A percentile compares a stretch with the other conserved stretches of the same genome.
Evolutionary conservation across 2,797 vertebrate species (phyloP).

Genomic region (Poeciliopsis gracilis): DNA sequence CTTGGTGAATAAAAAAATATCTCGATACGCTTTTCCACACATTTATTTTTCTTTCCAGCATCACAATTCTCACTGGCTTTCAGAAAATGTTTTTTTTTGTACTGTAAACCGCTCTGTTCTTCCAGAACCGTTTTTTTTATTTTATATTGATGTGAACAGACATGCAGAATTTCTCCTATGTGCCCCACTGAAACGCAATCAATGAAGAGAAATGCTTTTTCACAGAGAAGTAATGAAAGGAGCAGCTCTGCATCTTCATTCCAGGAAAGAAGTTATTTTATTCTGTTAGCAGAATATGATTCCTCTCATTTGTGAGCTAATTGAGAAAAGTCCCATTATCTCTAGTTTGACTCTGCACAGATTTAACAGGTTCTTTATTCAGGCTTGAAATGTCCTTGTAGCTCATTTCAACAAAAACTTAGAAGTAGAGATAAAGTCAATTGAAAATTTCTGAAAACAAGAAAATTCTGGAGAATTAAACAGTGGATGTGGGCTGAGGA

Average conservation of each 20-base stretch:
- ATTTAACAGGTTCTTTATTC: slow-evolving; percentile 1
- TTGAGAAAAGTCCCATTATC: background rate
- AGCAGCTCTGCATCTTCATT: background rate
- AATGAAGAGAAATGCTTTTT: background rate
- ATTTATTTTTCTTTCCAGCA: background rate
- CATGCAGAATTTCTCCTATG: background rate
- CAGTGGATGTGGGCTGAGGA: background rate
- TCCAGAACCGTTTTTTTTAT: background rate
- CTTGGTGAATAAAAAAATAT: background rate
- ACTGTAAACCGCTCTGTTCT: background rate
- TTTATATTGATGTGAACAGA: background rate
- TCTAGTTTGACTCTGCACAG: slow-evolving; percentile 11
- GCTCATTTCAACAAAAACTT: background rate
- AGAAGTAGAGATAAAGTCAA: background rate
- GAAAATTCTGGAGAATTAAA: slow-evolving; percentile 9
- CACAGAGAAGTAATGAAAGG: background rate
- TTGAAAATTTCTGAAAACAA: background rate
- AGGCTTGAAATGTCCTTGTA: background rate
- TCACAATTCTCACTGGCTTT: background rate
- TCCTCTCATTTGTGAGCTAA: background rate
- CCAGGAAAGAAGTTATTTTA: background rate
- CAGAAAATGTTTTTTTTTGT: background rate
- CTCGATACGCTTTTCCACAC: background rate
- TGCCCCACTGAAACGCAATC: background rate
- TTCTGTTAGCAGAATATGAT: background rate